Percentiles rank a stretch among this genome's conserved stretches.
phyloP scores from a whole-genome alignment of 2,113 vertebrate species.

The Brachypteracias leptosomus region DNA sequence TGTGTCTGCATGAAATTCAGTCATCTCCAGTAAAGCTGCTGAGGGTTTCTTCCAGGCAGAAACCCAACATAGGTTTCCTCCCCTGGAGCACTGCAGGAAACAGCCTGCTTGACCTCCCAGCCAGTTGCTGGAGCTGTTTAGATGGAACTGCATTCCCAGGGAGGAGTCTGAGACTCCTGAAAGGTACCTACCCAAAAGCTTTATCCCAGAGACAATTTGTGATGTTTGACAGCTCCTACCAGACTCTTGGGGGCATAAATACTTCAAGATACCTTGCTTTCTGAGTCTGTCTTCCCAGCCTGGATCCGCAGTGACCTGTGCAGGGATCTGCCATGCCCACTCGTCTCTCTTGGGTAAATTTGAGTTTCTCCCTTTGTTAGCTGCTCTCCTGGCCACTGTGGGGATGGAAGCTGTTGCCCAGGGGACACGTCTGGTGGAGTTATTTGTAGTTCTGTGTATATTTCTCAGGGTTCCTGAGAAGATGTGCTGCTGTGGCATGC shows the following conservation, averaged over 20 bases:
- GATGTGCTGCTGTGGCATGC: background rate
- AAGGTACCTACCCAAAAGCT: background rate
- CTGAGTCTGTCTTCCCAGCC: background rate
- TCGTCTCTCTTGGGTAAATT: background rate
- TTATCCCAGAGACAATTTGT: background rate
- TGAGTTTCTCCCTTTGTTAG: background rate
- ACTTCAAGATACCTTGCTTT: background rate
- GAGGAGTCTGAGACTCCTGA: background rate
- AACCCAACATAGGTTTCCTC: background rate
- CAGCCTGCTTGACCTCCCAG: background rate
- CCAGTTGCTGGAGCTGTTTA: background rate
- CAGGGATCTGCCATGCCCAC: background rate
- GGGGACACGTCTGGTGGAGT: background rate
- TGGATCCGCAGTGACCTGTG: background rate
- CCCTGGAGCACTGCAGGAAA: background rate
- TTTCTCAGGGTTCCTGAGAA: background rate
- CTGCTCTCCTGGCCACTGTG: background rate
- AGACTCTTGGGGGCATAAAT: background rate
- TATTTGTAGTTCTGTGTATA: background rate
- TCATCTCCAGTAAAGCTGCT: no score
- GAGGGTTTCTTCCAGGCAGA: no score
- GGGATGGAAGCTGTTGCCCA: background rate
- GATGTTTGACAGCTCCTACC: background rate
- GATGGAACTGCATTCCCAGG: background rate
- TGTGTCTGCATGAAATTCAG: no score